Percentiles rank a stretch among this genome's conserved stretches.
phyloP scores from a whole-genome alignment of 2,113 vertebrate genomes.

The Xenus cinereus region DNA sequence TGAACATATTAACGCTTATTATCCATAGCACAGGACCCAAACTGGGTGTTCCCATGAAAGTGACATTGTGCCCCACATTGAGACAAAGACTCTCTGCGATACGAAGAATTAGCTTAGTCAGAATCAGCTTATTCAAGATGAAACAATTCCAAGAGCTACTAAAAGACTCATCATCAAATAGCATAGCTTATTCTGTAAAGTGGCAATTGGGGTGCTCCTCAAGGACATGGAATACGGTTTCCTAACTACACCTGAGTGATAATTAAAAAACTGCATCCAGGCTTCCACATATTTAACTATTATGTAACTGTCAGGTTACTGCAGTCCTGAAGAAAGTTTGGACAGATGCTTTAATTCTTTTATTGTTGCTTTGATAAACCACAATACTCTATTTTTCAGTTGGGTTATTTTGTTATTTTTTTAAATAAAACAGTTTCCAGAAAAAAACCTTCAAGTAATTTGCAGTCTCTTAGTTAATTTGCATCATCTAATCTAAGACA shows the following conservation, averaged over 20 bases:
- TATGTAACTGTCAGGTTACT: neutral
- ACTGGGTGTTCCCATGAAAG: neutral
- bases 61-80: neutral
- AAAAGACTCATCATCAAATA: neutral
- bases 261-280: neutral
- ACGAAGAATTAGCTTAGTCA: neutral
- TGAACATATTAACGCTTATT: neutral
- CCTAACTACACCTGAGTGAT: neutral
- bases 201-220: rapidly evolving
- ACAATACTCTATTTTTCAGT: neutral
- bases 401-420: neutral
- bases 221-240: neutral
- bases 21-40: neutral
- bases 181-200: neutral
- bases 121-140: neutral
- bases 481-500: neutral
- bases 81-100: neutral
- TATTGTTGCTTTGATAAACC: neutral
- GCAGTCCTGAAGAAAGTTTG: neutral
- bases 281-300: neutral
- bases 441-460: neutral
- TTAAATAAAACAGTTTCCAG: neutral
- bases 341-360: neutral
- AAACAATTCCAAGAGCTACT: neutral
- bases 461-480: neutral